These are phyloP conservation scores for Ericerus pela DNA, from an alignment of 1,140 invertebrate species.

Conservation along the genomic window DNA sequence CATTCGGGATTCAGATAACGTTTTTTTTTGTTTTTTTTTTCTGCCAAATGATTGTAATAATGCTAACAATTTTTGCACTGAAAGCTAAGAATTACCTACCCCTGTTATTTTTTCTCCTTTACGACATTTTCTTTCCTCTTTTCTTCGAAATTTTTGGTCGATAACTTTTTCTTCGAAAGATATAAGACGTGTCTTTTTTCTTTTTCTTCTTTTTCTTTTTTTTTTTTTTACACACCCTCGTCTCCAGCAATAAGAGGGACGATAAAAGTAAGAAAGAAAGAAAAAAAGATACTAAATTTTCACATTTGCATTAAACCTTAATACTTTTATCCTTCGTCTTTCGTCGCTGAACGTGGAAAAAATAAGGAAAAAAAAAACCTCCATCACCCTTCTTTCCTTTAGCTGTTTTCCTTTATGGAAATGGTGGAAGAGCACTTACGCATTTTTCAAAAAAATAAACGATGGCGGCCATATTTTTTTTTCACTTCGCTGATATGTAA, in stretches of 20 bases:
- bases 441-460: neutral
- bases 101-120: no score
- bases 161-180: neutral
- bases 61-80: no score
- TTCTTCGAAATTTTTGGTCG: no score
- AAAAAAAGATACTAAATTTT: slow-evolving; percentile 2
- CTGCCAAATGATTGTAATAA: no score
- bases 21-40: no score
- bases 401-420: neutral
- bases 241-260: no score
- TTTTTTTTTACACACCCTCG: no score
- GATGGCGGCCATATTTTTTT: slow-evolving; percentile 6
- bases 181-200: neutral
- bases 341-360: neutral
- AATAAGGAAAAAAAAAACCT: no score
- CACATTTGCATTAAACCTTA: slow-evolving; percentile 9
- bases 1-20: no score
- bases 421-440: slow-evolving; percentile 5
- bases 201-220: neutral
- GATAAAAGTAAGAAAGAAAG: neutral
- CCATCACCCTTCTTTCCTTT: no score
- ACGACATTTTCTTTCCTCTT: no score
- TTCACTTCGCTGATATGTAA: slow-evolving; percentile 6
- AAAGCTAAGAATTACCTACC: no score
- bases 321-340: slow-evolving; percentile 8